Conservation (phyloP, 2,888 invertebrate genomes). For the Synanthedon andrenaeformis region DNA sequence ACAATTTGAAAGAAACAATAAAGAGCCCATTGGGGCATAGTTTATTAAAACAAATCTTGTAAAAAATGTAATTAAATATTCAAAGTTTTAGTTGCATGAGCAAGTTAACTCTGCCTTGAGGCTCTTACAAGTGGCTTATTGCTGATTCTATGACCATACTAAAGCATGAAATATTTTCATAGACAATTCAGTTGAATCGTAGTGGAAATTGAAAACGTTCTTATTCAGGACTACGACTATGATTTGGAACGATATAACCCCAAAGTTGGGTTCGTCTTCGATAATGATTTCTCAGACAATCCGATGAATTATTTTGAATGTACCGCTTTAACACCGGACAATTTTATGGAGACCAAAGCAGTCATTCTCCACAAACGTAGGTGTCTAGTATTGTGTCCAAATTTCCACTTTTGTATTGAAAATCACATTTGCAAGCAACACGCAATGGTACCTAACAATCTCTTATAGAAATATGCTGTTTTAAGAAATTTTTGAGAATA, state of each 20-base stretch:
- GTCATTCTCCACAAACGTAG: slow-evolving; percentile 52
- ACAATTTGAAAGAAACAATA: not conserved
- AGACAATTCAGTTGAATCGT: slow-evolving; percentile 16
- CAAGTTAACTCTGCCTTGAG: slow-evolving; percentile 19
- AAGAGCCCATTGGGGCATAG: slow-evolving; percentile 15
- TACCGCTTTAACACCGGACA: slow-evolving; percentile 31
- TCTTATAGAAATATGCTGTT: not conserved
- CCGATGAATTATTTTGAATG: slow-evolving; percentile 30
- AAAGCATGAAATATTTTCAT: slow-evolving; percentile 30
- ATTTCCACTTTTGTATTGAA: slow-evolving; percentile 17
- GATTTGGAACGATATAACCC: slow-evolving; percentile 42
- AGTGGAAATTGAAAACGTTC: slow-evolving; percentile 28
- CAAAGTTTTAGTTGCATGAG: slow-evolving; percentile 3
- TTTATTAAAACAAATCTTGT: slow-evolving; percentile 7
- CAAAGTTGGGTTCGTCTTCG: slow-evolving; percentile 53
- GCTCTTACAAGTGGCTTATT: slow-evolving; percentile 34
- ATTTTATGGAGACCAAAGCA: slow-evolving; percentile 20
- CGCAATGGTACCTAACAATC: not conserved
- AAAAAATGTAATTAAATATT: slow-evolving; percentile 5
- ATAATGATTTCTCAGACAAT: slow-evolving; percentile 29
- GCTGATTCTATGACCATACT: slow-evolving; percentile 25
- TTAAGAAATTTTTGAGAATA: not conserved
- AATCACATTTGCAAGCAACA: slow-evolving; percentile 30
- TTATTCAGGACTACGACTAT: slow-evolving; percentile 50
- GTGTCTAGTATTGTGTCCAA: slow-evolving; percentile 48